A percentile compares a stretch with the other conserved stretches of the same genome.
Evolutionary conservation across 2,113 vertebrate species (phyloP).

Genomic region (Bufo gargarizans): DNA sequence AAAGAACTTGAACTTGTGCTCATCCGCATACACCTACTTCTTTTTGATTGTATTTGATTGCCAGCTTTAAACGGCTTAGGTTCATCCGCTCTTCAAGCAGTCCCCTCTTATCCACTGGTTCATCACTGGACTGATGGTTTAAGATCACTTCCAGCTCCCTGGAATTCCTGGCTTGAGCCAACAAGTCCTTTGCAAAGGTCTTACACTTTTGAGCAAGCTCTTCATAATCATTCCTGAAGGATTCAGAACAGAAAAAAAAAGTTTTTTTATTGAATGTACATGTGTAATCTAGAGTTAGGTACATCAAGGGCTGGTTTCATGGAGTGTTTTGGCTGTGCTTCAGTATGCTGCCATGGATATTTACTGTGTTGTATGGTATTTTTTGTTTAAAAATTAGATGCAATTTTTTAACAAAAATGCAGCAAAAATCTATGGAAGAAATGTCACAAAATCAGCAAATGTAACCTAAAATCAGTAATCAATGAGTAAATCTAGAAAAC

Average conservation of each 20-base stretch:
- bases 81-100: conserved; percentile 97
- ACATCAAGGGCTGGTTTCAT: background rate
- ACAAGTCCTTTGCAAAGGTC: conserved; percentile 98
- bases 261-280: background rate
- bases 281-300: background rate
- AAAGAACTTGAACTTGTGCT: too few species aligned
- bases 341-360: background rate
- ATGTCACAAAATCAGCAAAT: too few species aligned
- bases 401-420: background rate
- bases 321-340: background rate
- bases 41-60: conserved; percentile 99
- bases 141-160: conserved; percentile 96
- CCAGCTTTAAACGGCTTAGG: conserved; percentile 95
- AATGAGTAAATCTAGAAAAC: too few species aligned
- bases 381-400: background rate
- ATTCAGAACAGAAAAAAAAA: conserved; percentile 17
- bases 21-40: conserved; percentile 75
- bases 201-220: conserved; percentile 96
- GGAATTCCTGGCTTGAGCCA: conserved; percentile 97
- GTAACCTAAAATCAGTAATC: too few species aligned
- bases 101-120: conserved; percentile 90
- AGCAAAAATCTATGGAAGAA: background rate
- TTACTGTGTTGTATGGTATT: background rate
- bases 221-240: conserved; percentile 93
- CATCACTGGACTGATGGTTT: conserved; percentile 93